phyloP scores from a whole-genome alignment of 2,113 vertebrate species.

The Caloenas nicobarica region DNA sequence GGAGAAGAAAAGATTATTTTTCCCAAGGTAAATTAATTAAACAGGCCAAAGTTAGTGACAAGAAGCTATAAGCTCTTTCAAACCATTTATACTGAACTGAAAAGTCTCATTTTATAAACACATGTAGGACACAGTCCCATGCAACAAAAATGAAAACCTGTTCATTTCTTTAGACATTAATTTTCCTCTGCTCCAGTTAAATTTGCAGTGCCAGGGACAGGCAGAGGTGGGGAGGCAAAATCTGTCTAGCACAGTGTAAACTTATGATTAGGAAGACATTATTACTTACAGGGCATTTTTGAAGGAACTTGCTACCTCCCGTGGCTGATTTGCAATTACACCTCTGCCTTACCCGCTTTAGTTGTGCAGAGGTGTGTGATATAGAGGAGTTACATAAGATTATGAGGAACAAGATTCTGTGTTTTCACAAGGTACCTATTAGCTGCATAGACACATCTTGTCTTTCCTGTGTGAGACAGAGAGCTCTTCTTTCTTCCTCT shows the following conservation, averaged over 20 bases:
- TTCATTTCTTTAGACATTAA: neutral
- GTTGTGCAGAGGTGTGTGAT: neutral
- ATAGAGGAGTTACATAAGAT: neutral
- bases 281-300: neutral
- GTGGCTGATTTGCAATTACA: neutral
- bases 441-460: neutral
- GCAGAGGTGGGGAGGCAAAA: neutral
- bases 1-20: constrained; percentile 86
- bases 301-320: neutral
- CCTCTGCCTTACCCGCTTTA: neutral
- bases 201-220: neutral
- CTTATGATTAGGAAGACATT: neutral
- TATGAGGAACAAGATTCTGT: neutral
- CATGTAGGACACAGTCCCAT: neutral
- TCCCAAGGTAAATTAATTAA: constrained; percentile 80
- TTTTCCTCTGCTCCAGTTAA: neutral
- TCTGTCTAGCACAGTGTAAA: neutral
- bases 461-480: neutral
- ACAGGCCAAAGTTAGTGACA: neutral
- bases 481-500: neutral
- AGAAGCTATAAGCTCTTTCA: neutral
- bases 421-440: neutral
- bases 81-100: neutral
- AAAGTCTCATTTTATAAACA: neutral
- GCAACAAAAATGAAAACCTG: neutral